Conservation (phyloP, 2,797 vertebrate genomes). For the Chanos chanos region DNA sequence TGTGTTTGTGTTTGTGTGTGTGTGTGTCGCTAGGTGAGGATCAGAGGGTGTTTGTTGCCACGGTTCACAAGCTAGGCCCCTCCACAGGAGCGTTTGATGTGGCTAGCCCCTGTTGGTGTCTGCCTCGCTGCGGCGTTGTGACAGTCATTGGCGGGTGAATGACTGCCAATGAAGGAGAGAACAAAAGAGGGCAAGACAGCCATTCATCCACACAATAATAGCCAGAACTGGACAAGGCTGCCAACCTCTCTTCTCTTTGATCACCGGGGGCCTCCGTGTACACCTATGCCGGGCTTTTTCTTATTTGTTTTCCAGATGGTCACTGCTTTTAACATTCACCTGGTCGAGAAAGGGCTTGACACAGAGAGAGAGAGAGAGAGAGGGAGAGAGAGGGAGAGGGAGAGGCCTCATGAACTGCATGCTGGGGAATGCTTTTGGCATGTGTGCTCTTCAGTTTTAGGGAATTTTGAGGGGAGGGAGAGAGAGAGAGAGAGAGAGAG, state of each 20-base stretch:
- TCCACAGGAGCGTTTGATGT: constrained; percentile 75
- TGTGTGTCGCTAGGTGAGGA: constrained; percentile 71
- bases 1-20: constrained; percentile 53
- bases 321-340: constrained; percentile 57
- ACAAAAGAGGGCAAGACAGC: constrained; percentile 78
- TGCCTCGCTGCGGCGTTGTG: constrained; percentile 75
- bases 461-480: no score
- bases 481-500: no score
- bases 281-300: constrained; percentile 68
- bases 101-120: constrained; percentile 70
- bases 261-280: constrained; percentile 68
- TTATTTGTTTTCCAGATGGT: constrained; percentile 73
- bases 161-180: constrained; percentile 72
- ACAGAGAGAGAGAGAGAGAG: constrained; percentile 51
- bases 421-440: constrained; percentile 55
- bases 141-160: constrained; percentile 80
- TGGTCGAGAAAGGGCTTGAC: constrained; percentile 53
- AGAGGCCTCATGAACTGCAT: no score
- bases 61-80: constrained; percentile 69
- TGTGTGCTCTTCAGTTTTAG: constrained; percentile 10
- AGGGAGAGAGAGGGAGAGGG: no score
- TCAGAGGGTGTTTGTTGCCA: constrained; percentile 75
- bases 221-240: constrained; percentile 68
- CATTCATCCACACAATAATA: constrained; percentile 76
- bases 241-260: constrained; percentile 73